phyloP scores from a whole-genome alignment of 2,888 invertebrate species.

The Bugula neritina region DNA sequence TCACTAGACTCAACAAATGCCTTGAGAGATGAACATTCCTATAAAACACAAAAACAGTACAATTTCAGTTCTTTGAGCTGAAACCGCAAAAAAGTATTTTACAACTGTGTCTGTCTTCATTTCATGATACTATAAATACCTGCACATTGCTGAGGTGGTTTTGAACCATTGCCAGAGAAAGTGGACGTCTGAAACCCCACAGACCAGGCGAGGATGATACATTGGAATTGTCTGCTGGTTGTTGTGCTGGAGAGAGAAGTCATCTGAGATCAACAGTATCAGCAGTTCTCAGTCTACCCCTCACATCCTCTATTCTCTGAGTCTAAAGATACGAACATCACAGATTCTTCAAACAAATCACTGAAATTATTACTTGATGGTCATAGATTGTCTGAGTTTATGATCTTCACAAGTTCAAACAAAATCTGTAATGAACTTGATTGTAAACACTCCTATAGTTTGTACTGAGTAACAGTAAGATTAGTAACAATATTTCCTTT shows the following conservation, averaged over 20 bases:
- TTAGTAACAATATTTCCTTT: too few relatives aligned
- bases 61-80: too few relatives aligned
- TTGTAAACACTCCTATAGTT: too few relatives aligned
- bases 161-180: background rate
- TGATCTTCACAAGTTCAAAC: too few relatives aligned
- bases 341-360: too few relatives aligned
- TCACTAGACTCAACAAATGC: background rate
- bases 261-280: slow-evolving; percentile 10
- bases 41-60: background rate
- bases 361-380: too few relatives aligned
- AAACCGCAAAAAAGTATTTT: too few relatives aligned
- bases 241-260: background rate
- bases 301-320: background rate
- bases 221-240: background rate
- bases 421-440: too few relatives aligned
- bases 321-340: background rate
- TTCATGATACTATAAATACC: too few relatives aligned
- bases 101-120: too few relatives aligned
- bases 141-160: background rate
- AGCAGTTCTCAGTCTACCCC: background rate
- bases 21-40: background rate
- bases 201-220: background rate
- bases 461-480: too few relatives aligned
- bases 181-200: slow-evolving; percentile 9
- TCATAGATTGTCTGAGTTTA: too few relatives aligned